phyloP scores from a whole-genome alignment of 2,888 invertebrate species.

The Augochlorella aurata region DNA sequence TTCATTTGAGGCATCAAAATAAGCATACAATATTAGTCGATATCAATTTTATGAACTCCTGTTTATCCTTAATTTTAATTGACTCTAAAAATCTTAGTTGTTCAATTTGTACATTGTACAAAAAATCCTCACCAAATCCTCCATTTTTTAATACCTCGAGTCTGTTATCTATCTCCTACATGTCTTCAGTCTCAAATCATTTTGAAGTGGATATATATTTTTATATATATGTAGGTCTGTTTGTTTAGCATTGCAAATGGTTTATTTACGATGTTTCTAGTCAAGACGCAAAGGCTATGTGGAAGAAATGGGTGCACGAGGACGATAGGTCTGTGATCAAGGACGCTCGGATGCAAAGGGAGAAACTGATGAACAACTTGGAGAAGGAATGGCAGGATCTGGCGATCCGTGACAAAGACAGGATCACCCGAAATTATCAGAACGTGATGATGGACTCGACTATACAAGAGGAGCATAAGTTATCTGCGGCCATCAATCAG shows the following conservation, averaged over 20 bases:
- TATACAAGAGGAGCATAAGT: constrained; percentile 63
- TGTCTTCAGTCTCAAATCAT: too few relatives aligned
- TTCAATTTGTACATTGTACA: background rate
- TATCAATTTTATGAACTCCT: background rate
- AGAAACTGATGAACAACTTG: constrained; percentile 70
- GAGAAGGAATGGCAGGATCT: constrained; percentile 77
- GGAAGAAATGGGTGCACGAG: constrained; percentile 76
- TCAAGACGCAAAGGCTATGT: constrained; percentile 76
- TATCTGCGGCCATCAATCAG: constrained; percentile 22
- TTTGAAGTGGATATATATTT: too few relatives aligned
- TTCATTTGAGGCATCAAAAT: too few relatives aligned
- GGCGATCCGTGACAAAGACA: constrained; percentile 73
- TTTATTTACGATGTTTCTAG: constrained; percentile 59
- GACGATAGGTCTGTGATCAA: constrained; percentile 69
- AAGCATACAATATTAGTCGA: too few relatives aligned
- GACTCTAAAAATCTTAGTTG: background rate
- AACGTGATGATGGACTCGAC: constrained; percentile 59
- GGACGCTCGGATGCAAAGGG: constrained; percentile 65
- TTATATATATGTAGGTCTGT: too few relatives aligned
- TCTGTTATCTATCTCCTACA: too few relatives aligned
- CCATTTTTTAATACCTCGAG: background rate
- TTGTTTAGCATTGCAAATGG: background rate
- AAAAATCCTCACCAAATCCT: background rate
- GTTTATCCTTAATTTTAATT: background rate
- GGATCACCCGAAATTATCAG: constrained; percentile 69